These are phyloP conservation scores for Unio pictorum DNA, from an alignment of 2,888 invertebrate species.

Conservation along the genomic window DNA sequence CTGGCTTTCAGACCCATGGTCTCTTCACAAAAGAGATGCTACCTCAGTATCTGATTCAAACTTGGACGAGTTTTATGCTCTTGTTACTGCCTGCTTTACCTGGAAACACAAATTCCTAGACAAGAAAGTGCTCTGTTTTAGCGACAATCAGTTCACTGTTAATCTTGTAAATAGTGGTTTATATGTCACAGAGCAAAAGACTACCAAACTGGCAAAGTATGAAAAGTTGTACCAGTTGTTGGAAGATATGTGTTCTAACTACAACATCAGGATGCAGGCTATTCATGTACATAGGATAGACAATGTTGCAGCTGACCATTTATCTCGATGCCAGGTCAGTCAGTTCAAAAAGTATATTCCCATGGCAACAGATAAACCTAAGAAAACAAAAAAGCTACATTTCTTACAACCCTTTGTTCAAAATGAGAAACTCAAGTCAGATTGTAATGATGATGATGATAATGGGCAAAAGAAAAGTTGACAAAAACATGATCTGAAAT, in stretches of 20 bases:
- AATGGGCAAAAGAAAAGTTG: not conserved
- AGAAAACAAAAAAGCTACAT: slow-evolving; percentile 48
- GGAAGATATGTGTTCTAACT: slow-evolving; percentile 22
- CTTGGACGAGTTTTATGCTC: slow-evolving; percentile 43
- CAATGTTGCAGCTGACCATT: slow-evolving; percentile 46
- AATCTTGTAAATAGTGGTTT: slow-evolving; percentile 34
- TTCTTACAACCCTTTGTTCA: slow-evolving; percentile 34
- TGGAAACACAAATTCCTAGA: slow-evolving; percentile 54
- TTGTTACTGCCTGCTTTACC: slow-evolving; percentile 45
- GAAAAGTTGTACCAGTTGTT: slow-evolving; percentile 26
- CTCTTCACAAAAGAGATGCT: slow-evolving; percentile 9
- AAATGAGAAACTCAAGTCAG: not conserved
- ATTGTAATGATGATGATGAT: slow-evolving; percentile 1
- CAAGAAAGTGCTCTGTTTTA: slow-evolving; percentile 37
- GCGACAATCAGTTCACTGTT: slow-evolving; percentile 30
- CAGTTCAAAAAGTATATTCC: slow-evolving; percentile 41
- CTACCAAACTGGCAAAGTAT: slow-evolving; percentile 1
- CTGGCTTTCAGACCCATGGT: slow-evolving; percentile 42
- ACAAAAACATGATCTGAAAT: too few species aligned
- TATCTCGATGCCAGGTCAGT: slow-evolving; percentile 34
- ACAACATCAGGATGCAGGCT: slow-evolving; percentile 34
- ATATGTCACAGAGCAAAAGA: not conserved
- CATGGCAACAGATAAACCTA: slow-evolving; percentile 28
- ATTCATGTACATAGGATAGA: slow-evolving; percentile 30
- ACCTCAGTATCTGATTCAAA: slow-evolving; percentile 7